Evolutionary conservation across 2,113 vertebrate genomes (phyloP), one percentile per base, ranked within the genome.

Genomic region (Poeciliopsis occidentalis): DNA sequence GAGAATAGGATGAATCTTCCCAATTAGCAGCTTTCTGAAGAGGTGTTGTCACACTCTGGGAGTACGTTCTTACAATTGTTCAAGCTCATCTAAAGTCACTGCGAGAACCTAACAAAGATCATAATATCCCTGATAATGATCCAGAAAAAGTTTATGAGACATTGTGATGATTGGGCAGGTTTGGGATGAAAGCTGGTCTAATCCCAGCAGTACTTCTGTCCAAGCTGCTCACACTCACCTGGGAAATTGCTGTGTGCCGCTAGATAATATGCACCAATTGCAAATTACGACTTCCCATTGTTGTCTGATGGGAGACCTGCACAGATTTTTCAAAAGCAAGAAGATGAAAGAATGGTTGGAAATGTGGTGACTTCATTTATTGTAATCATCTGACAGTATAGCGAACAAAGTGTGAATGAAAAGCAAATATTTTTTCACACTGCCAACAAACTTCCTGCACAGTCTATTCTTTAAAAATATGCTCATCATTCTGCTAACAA

Each of bases 11-110:
- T 87, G 76, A 75, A 71, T 76, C 78, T 82, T 84, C 76, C 90
- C 87, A 93, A 93, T 93, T 93, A 93, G 85, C 91, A 87, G 85
- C 67, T 89, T 90, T 86, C 80, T 79, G 87, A 84, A 71, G 79
- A 91, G 87, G 86, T 89, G 89, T 90, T 83, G 89, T 88, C 78
- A 88, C 89, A 92, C 79, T 70, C 39, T 54, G 71, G 78, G 89
- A 91, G 91, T 90, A 83, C 85, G 88, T 87, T 91, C 51, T 87
- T 90, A 85, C 87, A 87, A 82, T 88, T 86, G 80, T 78, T 87
- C 82, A 70, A 85, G 73, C 78, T 63, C 68, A 86, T 84, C 79
- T 88, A 69, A 88, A 83, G 81, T 73, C 17, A 37, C 78, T 71
- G 70, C 80, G 82, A 77, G 74, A 64, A 37, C 57, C 61, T 77